Evolutionary conservation across 2,797 vertebrate species (phyloP).

Genomic region (Agapornis canus): DNA sequence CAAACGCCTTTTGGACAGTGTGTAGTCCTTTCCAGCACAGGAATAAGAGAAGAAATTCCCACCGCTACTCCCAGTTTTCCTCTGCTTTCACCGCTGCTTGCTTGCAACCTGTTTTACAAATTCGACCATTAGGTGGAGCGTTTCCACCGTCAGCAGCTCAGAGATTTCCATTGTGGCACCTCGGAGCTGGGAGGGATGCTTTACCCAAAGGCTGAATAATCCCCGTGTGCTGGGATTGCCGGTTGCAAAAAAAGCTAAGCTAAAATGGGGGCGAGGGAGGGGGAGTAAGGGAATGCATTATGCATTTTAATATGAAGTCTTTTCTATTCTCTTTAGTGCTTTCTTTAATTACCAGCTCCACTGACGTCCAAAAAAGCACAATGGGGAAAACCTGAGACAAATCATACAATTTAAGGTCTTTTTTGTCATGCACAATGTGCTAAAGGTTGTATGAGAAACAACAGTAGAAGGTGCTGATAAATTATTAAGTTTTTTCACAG

Average conservation of each 20-base stretch:
- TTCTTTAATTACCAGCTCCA: neutral
- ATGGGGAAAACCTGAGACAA: neutral
- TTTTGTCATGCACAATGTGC: neutral
- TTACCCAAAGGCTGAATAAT: neutral
- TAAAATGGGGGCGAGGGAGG: neutral
- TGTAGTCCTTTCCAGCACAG: neutral
- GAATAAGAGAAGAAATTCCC: neutral
- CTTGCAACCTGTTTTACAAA: neutral
- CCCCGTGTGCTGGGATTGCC: neutral
- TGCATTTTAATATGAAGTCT: neutral
- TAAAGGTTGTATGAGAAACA: neutral
- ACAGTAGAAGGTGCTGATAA: neutral
- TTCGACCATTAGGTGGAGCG: constrained; percentile 51
- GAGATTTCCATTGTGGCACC: neutral
- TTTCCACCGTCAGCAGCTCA: neutral
- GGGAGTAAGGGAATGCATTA: neutral
- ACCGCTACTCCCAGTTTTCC: neutral
- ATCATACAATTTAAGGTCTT: neutral
- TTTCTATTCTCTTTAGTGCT: neutral
- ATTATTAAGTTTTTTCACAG: neutral
- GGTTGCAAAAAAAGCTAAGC: neutral
- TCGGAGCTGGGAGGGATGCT: neutral
- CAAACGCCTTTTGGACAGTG: neutral
- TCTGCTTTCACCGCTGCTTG: neutral
- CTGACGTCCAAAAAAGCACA: neutral